Base-by-base conservation (phyloP, 2,797 vertebrate genomes). In the Phoeniculus purpureus region DNA sequence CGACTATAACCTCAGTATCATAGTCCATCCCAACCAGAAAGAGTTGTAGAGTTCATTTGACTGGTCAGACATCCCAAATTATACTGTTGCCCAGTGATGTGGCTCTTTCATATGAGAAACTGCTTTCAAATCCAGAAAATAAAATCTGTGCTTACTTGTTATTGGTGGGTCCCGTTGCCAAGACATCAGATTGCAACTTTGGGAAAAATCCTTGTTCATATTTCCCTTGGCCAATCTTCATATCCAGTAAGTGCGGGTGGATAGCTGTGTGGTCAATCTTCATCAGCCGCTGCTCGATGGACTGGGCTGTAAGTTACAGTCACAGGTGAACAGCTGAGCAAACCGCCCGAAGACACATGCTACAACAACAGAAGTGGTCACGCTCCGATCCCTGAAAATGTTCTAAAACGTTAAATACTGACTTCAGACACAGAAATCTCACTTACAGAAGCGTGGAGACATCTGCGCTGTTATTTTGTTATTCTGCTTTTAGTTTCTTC, bases 151-250 rank as follows among this genome's bases (percentile, higher is more conserved):
- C 99, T 98, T 97, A 99, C 99, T 99, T 99, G 97, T 99, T 99
- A 94, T 98, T 98, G 92, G 98, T 97, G 31, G 99, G 99, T 75
- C 98, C 98, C 0, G 98, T 97, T 66, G 98, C 97, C 58, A 99
- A 98, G 80, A 99, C 99, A 62, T 99, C 99, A 0, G 98, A 98
- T 87, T 99, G 99, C 89, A 99, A 97, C 91, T 98, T 99, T 3
- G 99, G 99, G 93, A 99, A 99, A 96, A 99, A 99, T 6, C 99
- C 99, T 67, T 98, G 99, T 47, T 99, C 98, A 1, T 99, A 99
- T 78, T 98, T 99, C 87, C 99, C 99, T 95, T 99, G 99, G 34
- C 99, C 99, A 1, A 99, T 99, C 98, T 98, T 99, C 99, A 99
- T 99, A 95, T 99, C 98, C 32, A 99, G 98, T 65, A 99, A 97